Evolutionary conservation across 2,113 vertebrate genomes (phyloP).

Genomic region (Eudyptes chrysolophus): DNA sequence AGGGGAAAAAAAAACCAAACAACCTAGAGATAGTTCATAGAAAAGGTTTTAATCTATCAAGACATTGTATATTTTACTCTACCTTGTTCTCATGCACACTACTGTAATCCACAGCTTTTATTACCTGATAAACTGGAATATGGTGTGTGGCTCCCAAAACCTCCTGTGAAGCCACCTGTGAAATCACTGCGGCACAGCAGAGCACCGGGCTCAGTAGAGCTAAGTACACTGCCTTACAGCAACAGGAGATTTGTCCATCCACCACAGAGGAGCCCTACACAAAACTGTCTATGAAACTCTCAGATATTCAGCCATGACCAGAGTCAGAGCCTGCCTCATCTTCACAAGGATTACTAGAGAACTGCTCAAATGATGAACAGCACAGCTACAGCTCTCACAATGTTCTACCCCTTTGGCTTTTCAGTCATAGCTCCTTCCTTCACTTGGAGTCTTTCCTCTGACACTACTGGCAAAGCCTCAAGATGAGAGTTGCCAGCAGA

Average conservation of each 20-base stretch:
- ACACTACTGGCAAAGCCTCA: not conserved
- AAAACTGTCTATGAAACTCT: not conserved
- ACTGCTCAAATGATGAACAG: not conserved
- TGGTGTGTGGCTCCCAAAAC: accelerated
- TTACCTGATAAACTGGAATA: not conserved
- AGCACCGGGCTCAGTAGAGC: not conserved
- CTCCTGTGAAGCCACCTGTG: not conserved
- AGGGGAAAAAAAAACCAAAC: not conserved
- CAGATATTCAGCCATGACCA: not conserved
- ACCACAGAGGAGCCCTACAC: not conserved
- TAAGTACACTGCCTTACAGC: not conserved
- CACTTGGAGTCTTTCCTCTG: not conserved
- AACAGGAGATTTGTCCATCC: not conserved
- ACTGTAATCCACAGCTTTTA: not conserved
- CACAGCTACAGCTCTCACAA: not conserved
- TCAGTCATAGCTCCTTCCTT: not conserved
- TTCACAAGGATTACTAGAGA: not conserved
- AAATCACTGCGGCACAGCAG: not conserved
- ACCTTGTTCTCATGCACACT: not conserved
- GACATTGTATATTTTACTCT: not conserved
- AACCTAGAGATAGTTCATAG: not conserved
- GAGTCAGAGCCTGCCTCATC: not conserved
- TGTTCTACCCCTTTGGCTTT: not conserved
- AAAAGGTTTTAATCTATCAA: not conserved
- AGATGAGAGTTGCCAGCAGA: not conserved